Conservation (phyloP, 2,797 vertebrate genomes). For the Euthynnus affinis region DNA sequence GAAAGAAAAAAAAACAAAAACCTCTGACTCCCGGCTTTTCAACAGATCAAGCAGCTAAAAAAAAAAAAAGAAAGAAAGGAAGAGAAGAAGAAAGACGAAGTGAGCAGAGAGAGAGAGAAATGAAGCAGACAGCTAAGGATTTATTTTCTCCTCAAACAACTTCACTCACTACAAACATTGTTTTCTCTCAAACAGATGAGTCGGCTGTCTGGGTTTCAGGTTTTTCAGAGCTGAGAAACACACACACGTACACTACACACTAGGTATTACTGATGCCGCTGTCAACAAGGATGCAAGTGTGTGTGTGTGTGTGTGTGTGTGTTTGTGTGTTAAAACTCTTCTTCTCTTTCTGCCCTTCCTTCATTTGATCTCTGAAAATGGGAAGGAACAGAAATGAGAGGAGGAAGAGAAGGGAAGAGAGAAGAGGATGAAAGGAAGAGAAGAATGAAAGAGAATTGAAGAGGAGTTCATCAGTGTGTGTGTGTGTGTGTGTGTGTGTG, state of each 20-base stretch:
- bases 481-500: constrained; percentile 33
- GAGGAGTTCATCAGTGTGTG: neutral
- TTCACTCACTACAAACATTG: constrained; percentile 38
- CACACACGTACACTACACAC: constrained; percentile 12
- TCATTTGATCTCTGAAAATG: constrained; percentile 12
- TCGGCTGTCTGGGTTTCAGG: constrained; percentile 19
- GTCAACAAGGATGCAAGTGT: constrained; percentile 6
- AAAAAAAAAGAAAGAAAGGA: neutral
- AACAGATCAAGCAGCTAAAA: neutral
- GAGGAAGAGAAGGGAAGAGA: neutral
- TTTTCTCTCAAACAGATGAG: constrained; percentile 40
- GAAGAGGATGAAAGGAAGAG: neutral
- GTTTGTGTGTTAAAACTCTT: constrained; percentile 6
- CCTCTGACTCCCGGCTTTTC: neutral
- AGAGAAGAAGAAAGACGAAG: neutral
- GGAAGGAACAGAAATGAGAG: neutral
- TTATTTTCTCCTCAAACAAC: constrained; percentile 42
- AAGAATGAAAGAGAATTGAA: neutral
- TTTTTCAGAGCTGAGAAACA: neutral
- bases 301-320: no score
- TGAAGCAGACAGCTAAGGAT: constrained; percentile 14
- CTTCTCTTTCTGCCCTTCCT: neutral
- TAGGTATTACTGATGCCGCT: constrained; percentile 4
- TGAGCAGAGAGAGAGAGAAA: neutral
- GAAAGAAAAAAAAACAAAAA: neutral